Conservation (phyloP, 2,797 vertebrate species). For the Loriculus beryllinus region DNA sequence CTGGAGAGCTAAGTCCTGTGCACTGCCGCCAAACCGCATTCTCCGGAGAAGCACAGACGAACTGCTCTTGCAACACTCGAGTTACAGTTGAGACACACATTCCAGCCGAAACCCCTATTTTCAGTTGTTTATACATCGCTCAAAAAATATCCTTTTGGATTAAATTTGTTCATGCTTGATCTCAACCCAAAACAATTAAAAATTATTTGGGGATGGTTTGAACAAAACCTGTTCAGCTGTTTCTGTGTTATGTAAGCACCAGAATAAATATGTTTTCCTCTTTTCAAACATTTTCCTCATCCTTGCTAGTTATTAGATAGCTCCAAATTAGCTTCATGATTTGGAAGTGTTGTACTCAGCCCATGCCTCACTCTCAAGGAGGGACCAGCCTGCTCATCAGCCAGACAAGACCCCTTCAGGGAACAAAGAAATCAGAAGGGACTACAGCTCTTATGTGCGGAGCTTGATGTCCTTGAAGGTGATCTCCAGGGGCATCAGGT, state of each 20-base stretch:
- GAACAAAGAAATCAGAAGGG: background rate
- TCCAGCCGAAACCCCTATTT: constrained; percentile 64
- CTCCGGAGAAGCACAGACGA: constrained; percentile 39
- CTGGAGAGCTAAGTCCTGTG: background rate
- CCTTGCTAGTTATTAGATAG: constrained; percentile 23
- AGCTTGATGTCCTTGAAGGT: background rate
- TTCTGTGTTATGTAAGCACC: constrained; percentile 67
- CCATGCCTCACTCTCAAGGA: background rate
- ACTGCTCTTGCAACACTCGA: constrained; percentile 58
- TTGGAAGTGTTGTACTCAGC: constrained; percentile 1
- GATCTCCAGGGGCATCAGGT: background rate
- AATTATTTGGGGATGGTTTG: constrained; percentile 64
- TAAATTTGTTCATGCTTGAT: constrained; percentile 61
- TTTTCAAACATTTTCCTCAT: constrained; percentile 42
- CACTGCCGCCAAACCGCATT: constrained; percentile 38
- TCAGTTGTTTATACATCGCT: constrained; percentile 61
- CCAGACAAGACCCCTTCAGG: background rate
- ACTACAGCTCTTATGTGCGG: background rate
- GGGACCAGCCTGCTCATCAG: background rate
- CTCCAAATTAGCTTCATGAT: constrained; percentile 29
- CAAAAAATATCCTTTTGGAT: constrained; percentile 63
- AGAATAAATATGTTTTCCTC: constrained; percentile 63
- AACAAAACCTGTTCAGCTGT: constrained; percentile 58
- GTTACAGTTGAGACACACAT: constrained; percentile 55
- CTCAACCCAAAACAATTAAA: constrained; percentile 37